Percentiles rank a stretch among this genome's conserved stretches.
Evolutionary conservation across 2,113 vertebrate genomes (phyloP).

Genomic region (Anhinga anhinga): DNA sequence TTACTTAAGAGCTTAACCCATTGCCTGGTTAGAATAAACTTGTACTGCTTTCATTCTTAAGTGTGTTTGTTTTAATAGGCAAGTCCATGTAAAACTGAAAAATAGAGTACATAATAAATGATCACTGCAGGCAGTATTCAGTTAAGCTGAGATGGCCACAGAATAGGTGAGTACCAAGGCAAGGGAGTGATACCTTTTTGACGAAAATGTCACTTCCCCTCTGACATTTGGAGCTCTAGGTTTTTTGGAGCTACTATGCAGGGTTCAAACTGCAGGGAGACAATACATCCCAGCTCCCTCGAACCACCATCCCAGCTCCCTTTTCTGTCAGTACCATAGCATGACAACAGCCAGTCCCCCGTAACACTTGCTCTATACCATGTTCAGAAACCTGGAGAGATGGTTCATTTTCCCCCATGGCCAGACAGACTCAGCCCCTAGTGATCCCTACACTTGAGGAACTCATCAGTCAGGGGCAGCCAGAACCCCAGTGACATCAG

Average conservation of each 20-base stretch:
- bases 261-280: background rate
- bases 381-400: background rate
- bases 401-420: fast-evolving
- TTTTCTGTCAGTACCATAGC: background rate
- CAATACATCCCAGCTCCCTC: background rate
- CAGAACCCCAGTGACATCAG: background rate
- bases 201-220: background rate
- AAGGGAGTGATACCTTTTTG: background rate
- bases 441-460: background rate
- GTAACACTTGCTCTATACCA: background rate
- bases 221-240: background rate
- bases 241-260: background rate
- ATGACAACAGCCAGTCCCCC: background rate
- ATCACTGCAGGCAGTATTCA: background rate
- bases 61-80: background rate
- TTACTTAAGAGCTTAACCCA: background rate
- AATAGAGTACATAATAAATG: background rate
- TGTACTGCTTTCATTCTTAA: background rate
- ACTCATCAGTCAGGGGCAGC: background rate
- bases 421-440: background rate
- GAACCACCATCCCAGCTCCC: fast-evolving
- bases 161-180: background rate
- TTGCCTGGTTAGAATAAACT: background rate
- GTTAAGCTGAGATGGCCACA: background rate
- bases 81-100: background rate